Evolutionary conservation across 2,113 vertebrate species (phyloP), one percentile per base, ranked within the genome.

Genomic region (Siniperca knerii): DNA sequence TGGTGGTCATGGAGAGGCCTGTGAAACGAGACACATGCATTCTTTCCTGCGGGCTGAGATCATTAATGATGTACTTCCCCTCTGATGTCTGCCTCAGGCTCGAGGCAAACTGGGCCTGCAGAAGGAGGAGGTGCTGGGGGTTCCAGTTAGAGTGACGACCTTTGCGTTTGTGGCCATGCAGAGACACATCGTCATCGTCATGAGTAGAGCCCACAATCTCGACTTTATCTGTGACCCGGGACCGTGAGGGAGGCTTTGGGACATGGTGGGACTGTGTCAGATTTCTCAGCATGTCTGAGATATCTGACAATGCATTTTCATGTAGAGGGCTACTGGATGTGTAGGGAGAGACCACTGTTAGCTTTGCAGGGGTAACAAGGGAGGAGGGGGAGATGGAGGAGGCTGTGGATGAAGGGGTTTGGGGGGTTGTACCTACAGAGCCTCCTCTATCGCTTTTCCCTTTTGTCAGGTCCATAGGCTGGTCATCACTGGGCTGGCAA

Each of bases 61-160:
- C 98, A 8, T 98, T 97, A 95, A 99, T 98, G 91, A 99, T 93
- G 88, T 97, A 99, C 91, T 99, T 99, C 1, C 98, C 98, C 69
- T 99, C 98, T 0, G 98, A 96, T 5, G 97, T 98, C 95, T 98
- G 98, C 86, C 96, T 96, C 73, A 99, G 96, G 92, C 97, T 98
- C 48, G 98, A 97, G 8, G 98, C 97, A 83, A 99, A 99, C 96
- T 99, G 98, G 88, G 98, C 98, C 95, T 99, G 98, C 85, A 99
- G 95, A 77, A 99, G 98, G 54, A 99, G 96, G 90, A 99, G 97
- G 92, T 99, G 98, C 95, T 99, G 98, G n/a, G 98, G 98, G 92
- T 99, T 99, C 98, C 98, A 99, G 96, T 98, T 99, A 80, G 98
- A 99, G 96, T 99, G 98, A 55, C 98, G 97, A 55, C 98, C 98